Evolutionary conservation across 2,797 vertebrate genomes (phyloP).

Genomic region (Eulemur coronatus): DNA sequence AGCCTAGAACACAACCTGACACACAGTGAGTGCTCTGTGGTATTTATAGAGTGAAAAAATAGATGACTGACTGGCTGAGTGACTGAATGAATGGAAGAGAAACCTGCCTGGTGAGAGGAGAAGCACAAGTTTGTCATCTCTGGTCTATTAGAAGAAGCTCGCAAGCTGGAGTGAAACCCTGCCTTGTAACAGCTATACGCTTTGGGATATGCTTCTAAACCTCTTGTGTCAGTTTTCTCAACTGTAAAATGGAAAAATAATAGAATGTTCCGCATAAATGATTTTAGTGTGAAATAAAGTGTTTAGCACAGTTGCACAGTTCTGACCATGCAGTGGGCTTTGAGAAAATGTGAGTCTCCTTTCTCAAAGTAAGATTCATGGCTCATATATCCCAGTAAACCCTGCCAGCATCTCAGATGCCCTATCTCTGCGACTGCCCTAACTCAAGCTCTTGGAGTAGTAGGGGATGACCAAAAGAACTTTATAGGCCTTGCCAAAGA

Average conservation of each 20-base stretch:
- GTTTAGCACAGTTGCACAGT: neutral
- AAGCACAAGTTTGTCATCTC: neutral
- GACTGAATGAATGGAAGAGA: neutral
- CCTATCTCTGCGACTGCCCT: accelerated
- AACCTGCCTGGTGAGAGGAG: neutral
- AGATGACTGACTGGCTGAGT: neutral
- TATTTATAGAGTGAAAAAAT: neutral
- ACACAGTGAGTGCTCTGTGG: neutral
- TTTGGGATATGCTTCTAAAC: neutral
- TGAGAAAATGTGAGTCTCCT: neutral
- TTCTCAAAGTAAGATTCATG: neutral
- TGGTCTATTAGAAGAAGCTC: neutral
- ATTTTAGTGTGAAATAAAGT: neutral
- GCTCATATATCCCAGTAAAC: neutral
- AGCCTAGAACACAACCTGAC: neutral
- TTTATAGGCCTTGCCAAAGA: neutral
- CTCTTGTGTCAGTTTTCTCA: neutral
- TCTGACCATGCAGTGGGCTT: neutral
- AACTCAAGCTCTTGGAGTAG: neutral
- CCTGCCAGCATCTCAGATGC: neutral
- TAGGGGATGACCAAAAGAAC: neutral
- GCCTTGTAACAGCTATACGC: neutral
- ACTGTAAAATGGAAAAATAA: neutral
- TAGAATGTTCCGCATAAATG: neutral
- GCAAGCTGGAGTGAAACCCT: neutral